Base-by-base conservation (phyloP, 2,113 vertebrate genomes). In the Calidris pugnax region DNA sequence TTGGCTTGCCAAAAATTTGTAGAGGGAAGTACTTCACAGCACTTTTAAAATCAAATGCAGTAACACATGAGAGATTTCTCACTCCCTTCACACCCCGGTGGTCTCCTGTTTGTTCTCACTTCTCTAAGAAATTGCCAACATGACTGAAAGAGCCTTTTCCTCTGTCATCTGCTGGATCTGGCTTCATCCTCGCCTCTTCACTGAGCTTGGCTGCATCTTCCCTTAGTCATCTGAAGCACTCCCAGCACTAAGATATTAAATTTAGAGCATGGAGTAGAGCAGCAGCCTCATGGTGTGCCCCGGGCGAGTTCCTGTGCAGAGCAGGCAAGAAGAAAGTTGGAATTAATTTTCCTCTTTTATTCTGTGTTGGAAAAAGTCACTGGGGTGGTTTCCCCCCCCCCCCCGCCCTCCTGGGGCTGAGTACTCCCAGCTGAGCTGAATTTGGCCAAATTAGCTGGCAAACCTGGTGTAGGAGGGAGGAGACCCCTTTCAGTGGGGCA, bases 191-290 rank as follows among this genome's bases (percentile, higher is more conserved):
- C 7, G 13, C 30, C 20, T 35, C 50, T 22, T 57, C 6, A 6
- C 62, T 24, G 59, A 60, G 80, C 45, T 64, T 12, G 37, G n/a
- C n/a, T 66, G 16, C 21, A 12, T 28, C 60, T 39, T 32, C 28
- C 41, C 45, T 30, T 11, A 20, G 32, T 35, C 32, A 10, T 7
- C 68, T 27, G 63, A 69, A 81, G 41, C 60, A 32, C 11, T 6
- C 3, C 8, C 21, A 78, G 62, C 82, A 37, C 0, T 3, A 28
- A 18, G 8, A 3, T 10, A 9, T 0, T 0, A 23, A 33, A 9
- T 43, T 27, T 2, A 23, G 78, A 48, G 33, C 27, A 8, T 15
- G 16, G 19, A 9, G 14, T 3, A 6, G 62, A 64, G 60, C 56
- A 39, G 69, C 33, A 56, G 33, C 79, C 48, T 45, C 1, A n/a